A percentile compares a stretch with the other conserved stretches of the same genome.
Evolutionary conservation across 1,140 invertebrate species (phyloP).

Genomic region (Drosophila kepulauana): DNA sequence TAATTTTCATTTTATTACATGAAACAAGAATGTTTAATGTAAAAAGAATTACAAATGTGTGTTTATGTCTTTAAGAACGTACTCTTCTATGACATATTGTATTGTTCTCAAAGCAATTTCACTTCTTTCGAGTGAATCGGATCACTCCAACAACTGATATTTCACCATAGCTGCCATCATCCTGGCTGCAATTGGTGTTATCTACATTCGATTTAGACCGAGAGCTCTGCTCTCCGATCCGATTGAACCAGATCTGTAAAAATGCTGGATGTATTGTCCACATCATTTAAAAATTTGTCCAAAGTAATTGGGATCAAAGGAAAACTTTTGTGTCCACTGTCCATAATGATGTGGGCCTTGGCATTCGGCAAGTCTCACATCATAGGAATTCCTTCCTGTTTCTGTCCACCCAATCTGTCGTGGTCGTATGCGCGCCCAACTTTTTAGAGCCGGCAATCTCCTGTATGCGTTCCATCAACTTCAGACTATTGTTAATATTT

Average conservation of each 20-base stretch:
- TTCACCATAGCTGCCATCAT: not conserved
- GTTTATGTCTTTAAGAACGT: no score
- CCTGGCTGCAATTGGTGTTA: not conserved
- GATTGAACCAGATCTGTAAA: not conserved
- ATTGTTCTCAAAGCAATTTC: not conserved
- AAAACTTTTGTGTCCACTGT: conserved; percentile 31
- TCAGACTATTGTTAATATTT: conserved; percentile 47
- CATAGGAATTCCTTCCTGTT: conserved; percentile 70
- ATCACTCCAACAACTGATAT: conserved; percentile 7
- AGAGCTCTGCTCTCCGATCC: not conserved
- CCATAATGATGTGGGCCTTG: conserved; percentile 22
- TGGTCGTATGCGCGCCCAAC: conserved; percentile 66
- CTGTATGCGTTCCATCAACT: conserved; percentile 69
- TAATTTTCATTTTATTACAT: no score
- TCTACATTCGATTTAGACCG: not conserved
- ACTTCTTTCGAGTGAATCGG: not conserved
- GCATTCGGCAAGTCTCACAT: conserved; percentile 61
- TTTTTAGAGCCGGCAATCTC: conserved; percentile 68
- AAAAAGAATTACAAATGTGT: no score
- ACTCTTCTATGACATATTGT: no score
- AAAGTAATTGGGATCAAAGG: conserved; percentile 59
- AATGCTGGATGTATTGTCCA: not conserved
- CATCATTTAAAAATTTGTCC: not conserved
- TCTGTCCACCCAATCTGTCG: conserved; percentile 66
- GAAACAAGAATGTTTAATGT: no score